phyloP scores from a whole-genome alignment of 2,888 invertebrate genomes.

The Cheilosia vulpina region DNA sequence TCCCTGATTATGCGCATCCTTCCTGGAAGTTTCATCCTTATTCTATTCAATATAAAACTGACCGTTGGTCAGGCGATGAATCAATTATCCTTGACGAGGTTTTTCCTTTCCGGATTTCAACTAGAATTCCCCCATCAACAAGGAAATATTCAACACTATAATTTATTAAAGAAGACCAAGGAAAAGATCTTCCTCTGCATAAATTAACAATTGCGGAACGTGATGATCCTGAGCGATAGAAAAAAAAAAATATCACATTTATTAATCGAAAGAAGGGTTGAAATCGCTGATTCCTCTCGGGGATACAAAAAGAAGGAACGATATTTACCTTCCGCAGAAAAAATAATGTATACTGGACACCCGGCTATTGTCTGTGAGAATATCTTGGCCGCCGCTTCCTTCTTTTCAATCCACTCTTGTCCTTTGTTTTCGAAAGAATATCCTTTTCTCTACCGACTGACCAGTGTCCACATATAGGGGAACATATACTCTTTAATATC shows the following conservation, averaged over 20 bases:
- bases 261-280: conserved; percentile 67
- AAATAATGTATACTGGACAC: conserved; percentile 59
- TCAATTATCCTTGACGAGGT: conserved; percentile 77
- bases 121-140: conserved; percentile 55
- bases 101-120: conserved; percentile 46
- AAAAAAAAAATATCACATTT: conserved; percentile 47
- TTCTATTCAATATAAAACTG: conserved; percentile 66
- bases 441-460: conserved; percentile 66
- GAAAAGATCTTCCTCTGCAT: conserved; percentile 63
- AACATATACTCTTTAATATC: conserved; percentile 32
- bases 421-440: conserved; percentile 62
- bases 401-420: conserved; percentile 49
- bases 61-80: conserved; percentile 78
- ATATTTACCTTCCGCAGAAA: conserved; percentile 68
- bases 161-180: conserved; percentile 28
- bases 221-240: conserved; percentile 63
- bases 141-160: conserved; percentile 56
- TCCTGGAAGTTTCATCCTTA: conserved; percentile 56
- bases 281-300: conserved; percentile 63
- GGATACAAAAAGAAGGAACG: conserved; percentile 21
- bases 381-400: conserved; percentile 62
- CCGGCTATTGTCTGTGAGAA: conserved; percentile 75
- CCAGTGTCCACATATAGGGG: conserved; percentile 68
- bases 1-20: conserved; percentile 60
- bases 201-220: conserved; percentile 70